These are phyloP conservation scores for Cantharis rufa DNA, from an alignment of 2,888 invertebrate genomes.

Conservation along the genomic window DNA sequence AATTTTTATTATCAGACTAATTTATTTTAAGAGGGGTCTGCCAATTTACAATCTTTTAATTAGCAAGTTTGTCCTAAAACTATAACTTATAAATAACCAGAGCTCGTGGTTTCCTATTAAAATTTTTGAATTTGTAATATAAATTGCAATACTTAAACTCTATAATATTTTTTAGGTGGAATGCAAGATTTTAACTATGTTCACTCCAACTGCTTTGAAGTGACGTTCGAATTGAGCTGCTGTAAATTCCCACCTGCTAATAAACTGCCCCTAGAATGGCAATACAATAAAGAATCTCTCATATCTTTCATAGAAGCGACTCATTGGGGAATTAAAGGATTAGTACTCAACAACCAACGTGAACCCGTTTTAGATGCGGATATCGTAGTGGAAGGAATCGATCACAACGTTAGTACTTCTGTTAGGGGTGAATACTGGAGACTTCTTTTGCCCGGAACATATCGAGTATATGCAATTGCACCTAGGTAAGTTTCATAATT, in stretches of 20 bases:
- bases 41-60: too few species aligned
- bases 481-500: conserved; percentile 64
- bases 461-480: conserved; percentile 73
- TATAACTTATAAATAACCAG: too few species aligned
- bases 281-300: conserved; percentile 81
- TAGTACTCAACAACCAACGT: conserved; percentile 62
- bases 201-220: conserved; percentile 92
- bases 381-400: conserved; percentile 75
- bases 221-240: conserved; percentile 96
- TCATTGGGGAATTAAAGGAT: conserved; percentile 71
- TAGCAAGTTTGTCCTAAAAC: too few species aligned
- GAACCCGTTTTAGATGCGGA: conserved; percentile 73
- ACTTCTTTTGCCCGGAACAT: conserved; percentile 84
- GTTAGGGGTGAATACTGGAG: conserved; percentile 93
- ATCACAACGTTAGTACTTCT: conserved; percentile 80
- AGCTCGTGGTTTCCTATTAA: too few species aligned
- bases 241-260: conserved; percentile 85
- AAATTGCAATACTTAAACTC: too few species aligned
- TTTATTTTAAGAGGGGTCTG: too few species aligned
- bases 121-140: too few species aligned
- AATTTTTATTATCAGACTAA: too few species aligned
- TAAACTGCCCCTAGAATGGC: conserved; percentile 80
- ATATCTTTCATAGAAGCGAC: conserved; percentile 82
- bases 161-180: conserved; percentile 73
- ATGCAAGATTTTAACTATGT: conserved; percentile 99